Percentiles rank a stretch among this genome's conserved stretches.
phyloP scores from a whole-genome alignment of 2,797 vertebrate genomes.

The Sarcoramphus papa region DNA sequence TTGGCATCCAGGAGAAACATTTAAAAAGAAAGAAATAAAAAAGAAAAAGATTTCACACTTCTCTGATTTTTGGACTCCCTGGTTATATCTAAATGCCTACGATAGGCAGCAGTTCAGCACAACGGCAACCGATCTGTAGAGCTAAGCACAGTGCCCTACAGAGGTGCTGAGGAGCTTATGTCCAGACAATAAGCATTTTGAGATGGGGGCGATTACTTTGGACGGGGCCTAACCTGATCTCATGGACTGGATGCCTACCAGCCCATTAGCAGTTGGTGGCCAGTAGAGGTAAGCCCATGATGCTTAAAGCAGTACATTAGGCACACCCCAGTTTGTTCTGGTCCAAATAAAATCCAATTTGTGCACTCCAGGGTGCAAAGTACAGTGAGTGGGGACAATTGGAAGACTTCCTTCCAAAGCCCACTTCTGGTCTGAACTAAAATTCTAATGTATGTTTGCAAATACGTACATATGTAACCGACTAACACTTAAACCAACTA shows the following conservation, averaged over 20 bases:
- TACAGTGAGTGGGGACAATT: not conserved
- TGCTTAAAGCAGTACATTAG: not conserved
- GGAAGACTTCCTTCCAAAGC: not conserved
- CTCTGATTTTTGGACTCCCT: not conserved
- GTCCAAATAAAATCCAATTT: not conserved
- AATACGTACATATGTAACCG: not conserved
- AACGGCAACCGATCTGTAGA: fast-evolving
- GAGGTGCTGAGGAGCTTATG: not conserved
- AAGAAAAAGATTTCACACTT: not conserved
- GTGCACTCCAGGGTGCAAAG: fast-evolving
- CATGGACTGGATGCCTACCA: not conserved
- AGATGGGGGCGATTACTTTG: not conserved
- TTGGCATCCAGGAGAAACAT: not conserved
- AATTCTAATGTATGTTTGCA: not conserved
- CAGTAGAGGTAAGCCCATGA: not conserved
- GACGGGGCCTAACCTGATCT: not conserved
- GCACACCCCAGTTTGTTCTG: not conserved
- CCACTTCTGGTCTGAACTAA: not conserved
- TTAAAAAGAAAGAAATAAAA: not conserved
- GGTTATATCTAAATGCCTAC: not conserved
- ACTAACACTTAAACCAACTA: not conserved
- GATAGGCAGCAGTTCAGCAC: not conserved
- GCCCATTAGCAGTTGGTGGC: not conserved
- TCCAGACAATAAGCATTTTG: not conserved
- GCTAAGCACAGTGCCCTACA: not conserved